These are phyloP conservation scores for Remorina albescens DNA, from an alignment of 2,797 vertebrate species.

Conservation along the genomic window DNA sequence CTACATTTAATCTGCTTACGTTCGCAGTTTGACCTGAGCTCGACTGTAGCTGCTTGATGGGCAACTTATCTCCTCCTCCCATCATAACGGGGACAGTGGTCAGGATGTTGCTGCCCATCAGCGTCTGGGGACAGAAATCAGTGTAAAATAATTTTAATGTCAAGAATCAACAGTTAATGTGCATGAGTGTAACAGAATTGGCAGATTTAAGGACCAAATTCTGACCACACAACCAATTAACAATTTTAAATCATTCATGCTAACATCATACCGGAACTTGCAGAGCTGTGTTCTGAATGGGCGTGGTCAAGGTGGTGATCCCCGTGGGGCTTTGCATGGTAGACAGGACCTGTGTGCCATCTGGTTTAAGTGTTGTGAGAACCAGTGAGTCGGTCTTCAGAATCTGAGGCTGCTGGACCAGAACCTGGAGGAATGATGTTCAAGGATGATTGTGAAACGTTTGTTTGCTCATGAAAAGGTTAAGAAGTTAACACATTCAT, in stretches of 20 bases:
- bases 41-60: constrained; percentile 94
- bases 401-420: constrained; percentile 98
- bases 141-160: not conserved
- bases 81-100: constrained; percentile 96
- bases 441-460: too few relatives aligned
- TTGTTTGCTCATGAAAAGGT: too few relatives aligned
- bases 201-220: not conserved
- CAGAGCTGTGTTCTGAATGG: constrained; percentile 93
- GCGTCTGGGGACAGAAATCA: constrained; percentile 82
- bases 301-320: constrained; percentile 91
- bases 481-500: too few relatives aligned
- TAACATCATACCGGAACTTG: constrained; percentile 86
- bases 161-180: not conserved
- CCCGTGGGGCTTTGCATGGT: constrained; percentile 93
- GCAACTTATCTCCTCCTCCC: constrained; percentile 93
- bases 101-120: constrained; percentile 94
- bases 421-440: constrained; percentile 82
- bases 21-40: constrained; percentile 56
- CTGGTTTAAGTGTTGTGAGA: constrained; percentile 93
- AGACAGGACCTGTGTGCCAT: constrained; percentile 93
- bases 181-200: too few relatives aligned
- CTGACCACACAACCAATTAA: not conserved
- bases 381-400: constrained; percentile 97
- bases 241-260: not conserved
- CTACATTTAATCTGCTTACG: constrained; percentile 46